Conservation (phyloP, 1,140 invertebrate genomes). For the Tetranychus cinnabarinus region DNA sequence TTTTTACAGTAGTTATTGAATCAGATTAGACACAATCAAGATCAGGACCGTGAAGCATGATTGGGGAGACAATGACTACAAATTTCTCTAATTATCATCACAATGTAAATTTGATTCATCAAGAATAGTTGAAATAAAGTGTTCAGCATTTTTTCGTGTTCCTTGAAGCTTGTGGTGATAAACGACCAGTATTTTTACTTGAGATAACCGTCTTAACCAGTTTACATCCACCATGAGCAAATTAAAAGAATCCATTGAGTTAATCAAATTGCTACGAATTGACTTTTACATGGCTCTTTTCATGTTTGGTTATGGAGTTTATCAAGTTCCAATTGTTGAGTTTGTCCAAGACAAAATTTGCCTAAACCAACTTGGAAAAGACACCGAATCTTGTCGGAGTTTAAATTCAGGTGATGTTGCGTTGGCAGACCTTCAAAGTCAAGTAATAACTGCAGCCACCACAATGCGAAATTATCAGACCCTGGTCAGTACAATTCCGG, state of each 20-base stretch:
- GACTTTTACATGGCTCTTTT: slow-evolving; percentile 5
- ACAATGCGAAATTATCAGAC: neutral
- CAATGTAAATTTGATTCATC: too few species aligned
- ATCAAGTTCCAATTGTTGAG: neutral
- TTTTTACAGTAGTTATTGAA: too few species aligned
- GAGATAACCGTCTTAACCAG: too few species aligned
- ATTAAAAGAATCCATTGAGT: neutral
- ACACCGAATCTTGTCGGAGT: neutral
- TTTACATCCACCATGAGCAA: neutral
- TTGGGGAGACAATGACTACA: too few species aligned
- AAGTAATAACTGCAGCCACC: neutral
- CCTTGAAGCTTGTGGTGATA: too few species aligned
- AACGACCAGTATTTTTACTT: too few species aligned
- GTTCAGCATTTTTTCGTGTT: too few species aligned
- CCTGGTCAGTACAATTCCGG: neutral
- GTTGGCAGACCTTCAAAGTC: neutral
- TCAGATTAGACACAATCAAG: too few species aligned
- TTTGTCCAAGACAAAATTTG: slow-evolving; percentile 6
- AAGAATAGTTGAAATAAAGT: too few species aligned
- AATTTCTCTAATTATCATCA: too few species aligned
- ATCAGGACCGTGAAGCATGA: too few species aligned
- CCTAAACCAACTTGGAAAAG: slow-evolving; percentile 1
- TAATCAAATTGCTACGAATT: neutral
- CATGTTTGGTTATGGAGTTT: slow-evolving; percentile 2
- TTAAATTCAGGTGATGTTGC: neutral